Evolutionary conservation across 2,888 invertebrate genomes (phyloP), one percentile per base, ranked within the genome.

Genomic region (Nebria brevicollis): DNA sequence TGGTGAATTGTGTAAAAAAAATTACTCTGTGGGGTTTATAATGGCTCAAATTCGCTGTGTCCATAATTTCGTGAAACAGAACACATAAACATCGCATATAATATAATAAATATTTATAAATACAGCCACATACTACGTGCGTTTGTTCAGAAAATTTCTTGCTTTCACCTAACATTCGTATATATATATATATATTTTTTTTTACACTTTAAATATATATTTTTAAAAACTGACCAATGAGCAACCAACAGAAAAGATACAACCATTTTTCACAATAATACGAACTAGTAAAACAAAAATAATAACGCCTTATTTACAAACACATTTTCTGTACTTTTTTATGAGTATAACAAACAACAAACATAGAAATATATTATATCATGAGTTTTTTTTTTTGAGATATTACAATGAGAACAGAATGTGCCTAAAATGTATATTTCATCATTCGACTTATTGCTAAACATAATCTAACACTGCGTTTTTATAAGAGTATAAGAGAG

Each of bases 121-220:
- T 80, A 80, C 80, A 80, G 80, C 80, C 80, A 80, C 75, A 75
- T 75, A 75, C 79, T 79, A 79, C 79, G 79, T 79, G 80, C 75
- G 80, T 75, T 75, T 70, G 75, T 80, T 68, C 54, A 80, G 80
- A 80, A 75, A 75, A 72, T 80, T 64, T 80, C 80, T 80, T 80
- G 80, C 75, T 80, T 81, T 81, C 81, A 81, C 81, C 77, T 81
- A 81, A 81, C 81, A 81, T 77, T 81, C 81, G 76, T 77, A 81
- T 81, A 81, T 76, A 72, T 81, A 72, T 78, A 75, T 80, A 80
- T 80, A 80, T 75, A 79, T 34, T 70, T 75, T 79, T 80, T 75
- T 68, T 75, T 73, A 77, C 64, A 75, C 64, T 80, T 80, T 81
- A 70, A 11, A 66, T 66, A 66, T 66, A 66, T 26, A 34, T 34